Conservation (phyloP, 2,113 vertebrate species). For the Henicopernis longicauda region DNA sequence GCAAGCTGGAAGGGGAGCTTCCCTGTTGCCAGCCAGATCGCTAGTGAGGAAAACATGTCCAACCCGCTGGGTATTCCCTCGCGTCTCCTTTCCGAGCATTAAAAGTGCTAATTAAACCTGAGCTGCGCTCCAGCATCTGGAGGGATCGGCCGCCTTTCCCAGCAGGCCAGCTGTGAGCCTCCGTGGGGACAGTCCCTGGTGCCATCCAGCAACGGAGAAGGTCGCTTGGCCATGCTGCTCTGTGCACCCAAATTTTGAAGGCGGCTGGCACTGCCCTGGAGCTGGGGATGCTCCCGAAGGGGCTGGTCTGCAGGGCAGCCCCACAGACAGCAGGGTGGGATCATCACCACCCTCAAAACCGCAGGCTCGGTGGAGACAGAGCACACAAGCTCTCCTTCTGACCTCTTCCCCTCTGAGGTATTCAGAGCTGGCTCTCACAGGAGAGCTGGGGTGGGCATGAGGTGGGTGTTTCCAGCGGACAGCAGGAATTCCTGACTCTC, state of each 20-base stretch:
- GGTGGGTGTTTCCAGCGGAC: neutral
- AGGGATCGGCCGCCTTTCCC: neutral
- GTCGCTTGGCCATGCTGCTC: neutral
- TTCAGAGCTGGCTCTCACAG: neutral
- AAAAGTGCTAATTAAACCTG: constrained; percentile 47
- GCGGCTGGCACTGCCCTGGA: neutral
- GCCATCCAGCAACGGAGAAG: neutral
- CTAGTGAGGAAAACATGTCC: neutral
- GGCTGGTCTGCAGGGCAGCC: neutral
- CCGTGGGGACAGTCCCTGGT: accelerated
- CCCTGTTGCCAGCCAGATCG: neutral
- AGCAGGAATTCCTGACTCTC: constrained; percentile 23
- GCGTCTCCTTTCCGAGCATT: neutral
- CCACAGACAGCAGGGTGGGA: neutral
- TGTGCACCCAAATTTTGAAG: neutral
- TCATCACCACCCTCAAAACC: neutral
- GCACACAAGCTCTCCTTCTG: neutral
- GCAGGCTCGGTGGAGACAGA: neutral
- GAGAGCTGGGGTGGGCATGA: neutral
- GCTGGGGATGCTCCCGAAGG: neutral
- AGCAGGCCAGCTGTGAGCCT: neutral
- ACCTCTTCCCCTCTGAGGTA: neutral
- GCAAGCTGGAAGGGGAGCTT: neutral
- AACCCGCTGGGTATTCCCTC: neutral
- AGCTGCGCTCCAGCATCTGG: neutral